Base-by-base conservation (phyloP, 1,140 invertebrate genomes). In the Pseudomyrmex pallidus region DNA sequence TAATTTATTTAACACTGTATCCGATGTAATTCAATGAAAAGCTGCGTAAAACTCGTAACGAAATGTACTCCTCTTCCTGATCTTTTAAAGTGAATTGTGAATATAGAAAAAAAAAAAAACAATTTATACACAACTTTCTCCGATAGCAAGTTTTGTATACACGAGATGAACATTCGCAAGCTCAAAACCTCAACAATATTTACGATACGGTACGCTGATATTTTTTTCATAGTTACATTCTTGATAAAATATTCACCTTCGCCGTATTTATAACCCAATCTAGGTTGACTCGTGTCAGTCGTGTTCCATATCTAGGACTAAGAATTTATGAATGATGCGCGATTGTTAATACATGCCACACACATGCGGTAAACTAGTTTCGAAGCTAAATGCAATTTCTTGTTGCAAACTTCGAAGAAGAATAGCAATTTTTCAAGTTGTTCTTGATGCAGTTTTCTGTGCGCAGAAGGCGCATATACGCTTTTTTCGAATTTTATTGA, bases 361-460 rank as follows among this genome's bases (percentile, higher is more conserved):
- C 48, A 22, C 9, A 50, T 52, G 13, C 17, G 12, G 48, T 2
- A 44, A 54, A 68, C 48, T 68, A 52, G 20, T 68, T 35, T 52
- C 44, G 17, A 20, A 50, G 64, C n/a, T 17, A 17, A 3, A 22
- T 5, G 20, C 52, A 20, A 52, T 67, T 25, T 44, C 20, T 68
- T 13, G 64, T 3, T 9, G 48, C 13, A 54, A 54, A 54, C 48
- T 68, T 68, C 5, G 48, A 68, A 13, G 48, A 25, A 22, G 20
- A 68, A 52, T 68, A 13, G 66, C 66, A 68, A 68, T 68, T 68
- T 68, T 15, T 15, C 17, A 68, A 68, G 17, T 67, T 67, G 48
- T 46, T 9, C 64, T 50, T 50, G 64, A 66, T 13, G 46, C 5
- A 59, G 17, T 9, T 22, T 20, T 52, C 5, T 15, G 35, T 35